These are phyloP conservation scores for Gymnogyps californianus DNA, from an alignment of 2,113 vertebrate species.

Conservation along the genomic window DNA sequence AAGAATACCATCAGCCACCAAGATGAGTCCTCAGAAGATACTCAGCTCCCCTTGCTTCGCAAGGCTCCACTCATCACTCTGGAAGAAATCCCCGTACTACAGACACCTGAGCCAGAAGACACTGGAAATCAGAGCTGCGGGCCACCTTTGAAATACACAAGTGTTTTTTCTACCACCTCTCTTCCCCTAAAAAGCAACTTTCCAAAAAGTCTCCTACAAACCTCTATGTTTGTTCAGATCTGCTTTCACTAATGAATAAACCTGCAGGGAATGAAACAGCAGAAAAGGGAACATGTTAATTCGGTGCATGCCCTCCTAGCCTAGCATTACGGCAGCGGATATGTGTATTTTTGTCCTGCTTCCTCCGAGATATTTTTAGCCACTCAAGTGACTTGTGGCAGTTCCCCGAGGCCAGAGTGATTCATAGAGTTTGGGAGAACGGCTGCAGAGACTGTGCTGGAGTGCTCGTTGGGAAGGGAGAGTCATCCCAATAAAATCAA, in stretches of 20 bases:
- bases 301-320: neutral
- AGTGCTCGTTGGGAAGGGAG: neutral
- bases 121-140: neutral
- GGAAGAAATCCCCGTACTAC: neutral
- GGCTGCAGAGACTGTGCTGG: neutral
- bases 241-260: neutral
- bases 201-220: neutral
- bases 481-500: neutral
- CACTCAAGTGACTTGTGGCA: conserved; percentile 33
- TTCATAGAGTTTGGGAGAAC: neutral
- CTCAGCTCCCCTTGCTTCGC: neutral
- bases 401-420: conserved; percentile 31
- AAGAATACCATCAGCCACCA: neutral
- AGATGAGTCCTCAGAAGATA: neutral
- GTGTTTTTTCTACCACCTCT: neutral
- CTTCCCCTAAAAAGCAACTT: neutral
- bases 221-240: neutral
- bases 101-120: neutral
- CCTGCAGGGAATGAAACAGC: neutral
- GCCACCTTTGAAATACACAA: neutral
- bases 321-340: neutral
- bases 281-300: neutral
- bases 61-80: neutral
- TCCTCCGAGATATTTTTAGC: conserved; percentile 55
- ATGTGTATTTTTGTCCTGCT: conserved; percentile 14